These are phyloP conservation scores for Megaceryle alcyon DNA, from an alignment of 2,797 vertebrate species.

Conservation along the genomic window DNA sequence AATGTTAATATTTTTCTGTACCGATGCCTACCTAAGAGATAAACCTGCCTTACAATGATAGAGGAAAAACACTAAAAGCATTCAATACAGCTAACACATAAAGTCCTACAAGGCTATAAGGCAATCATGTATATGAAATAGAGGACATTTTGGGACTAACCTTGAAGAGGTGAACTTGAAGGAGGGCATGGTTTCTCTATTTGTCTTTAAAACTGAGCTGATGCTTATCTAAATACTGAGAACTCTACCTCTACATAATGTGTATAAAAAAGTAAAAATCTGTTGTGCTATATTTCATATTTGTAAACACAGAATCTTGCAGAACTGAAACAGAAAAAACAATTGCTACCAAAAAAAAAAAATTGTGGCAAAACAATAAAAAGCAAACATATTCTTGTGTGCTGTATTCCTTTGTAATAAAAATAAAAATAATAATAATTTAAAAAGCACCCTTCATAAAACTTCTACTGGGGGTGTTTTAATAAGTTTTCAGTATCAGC, in stretches of 20 bases:
- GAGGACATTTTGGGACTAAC: not conserved
- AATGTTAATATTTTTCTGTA: not conserved
- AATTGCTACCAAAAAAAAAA: not conserved
- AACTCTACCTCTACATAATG: not conserved
- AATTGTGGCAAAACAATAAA: not conserved
- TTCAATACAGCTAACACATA: not conserved
- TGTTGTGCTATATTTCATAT: not conserved
- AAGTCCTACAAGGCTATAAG: not conserved
- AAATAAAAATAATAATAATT: not conserved
- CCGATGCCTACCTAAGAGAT: not conserved
- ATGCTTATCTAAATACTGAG: not conserved
- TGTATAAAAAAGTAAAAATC: not conserved
- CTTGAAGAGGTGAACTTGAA: not conserved
- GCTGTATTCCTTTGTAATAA: no score
- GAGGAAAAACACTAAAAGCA: not conserved
- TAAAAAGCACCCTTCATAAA: not conserved
- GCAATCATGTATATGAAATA: not conserved
- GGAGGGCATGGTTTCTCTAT: not conserved
- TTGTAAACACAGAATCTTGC: not conserved
- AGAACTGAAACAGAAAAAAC: not conserved
- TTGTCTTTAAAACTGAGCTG: not conserved
- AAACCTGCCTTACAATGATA: not conserved
- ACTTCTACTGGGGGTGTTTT: not conserved
- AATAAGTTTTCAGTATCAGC: not conserved
- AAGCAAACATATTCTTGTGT: not conserved